Base-by-base conservation (phyloP, 2,888 invertebrate genomes). In the Pammene aurita region DNA sequence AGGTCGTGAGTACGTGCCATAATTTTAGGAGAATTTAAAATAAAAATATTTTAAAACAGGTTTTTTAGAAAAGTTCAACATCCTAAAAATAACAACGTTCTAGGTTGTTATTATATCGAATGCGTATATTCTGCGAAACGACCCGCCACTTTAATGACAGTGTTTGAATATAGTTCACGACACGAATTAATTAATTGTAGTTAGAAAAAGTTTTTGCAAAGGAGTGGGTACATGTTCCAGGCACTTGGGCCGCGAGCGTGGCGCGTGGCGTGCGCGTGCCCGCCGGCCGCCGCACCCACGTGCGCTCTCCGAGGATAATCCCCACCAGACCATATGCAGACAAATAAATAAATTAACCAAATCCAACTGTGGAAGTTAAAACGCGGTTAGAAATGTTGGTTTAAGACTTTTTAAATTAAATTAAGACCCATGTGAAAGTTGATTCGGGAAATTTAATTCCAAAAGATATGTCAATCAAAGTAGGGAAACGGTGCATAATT, bases 331-430 rank as follows among this genome's bases (percentile, higher is more conserved):
- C 89, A 84, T 85, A 87, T 82, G 89, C 89, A 83, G 78, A 75
- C 87, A 88, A 90, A 91, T 90, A 90, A 91, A 91, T 91, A 89
- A 90, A 91, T 90, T 90, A 91, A 89, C 84, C 80, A 79, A 84
- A 88, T 80, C 83, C 78, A 73, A 78, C 74, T 71, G 78, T 78
- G 77, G 78, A 79, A 80, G 77, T 67, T 66, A 78, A 79, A 80
- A 78, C 75, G 73, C 70, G 73, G 75, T 76, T 74, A 72, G 61
- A 52, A 73, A 68, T 71, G 71, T 76, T 75, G 78, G 76, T 81
- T 79, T 77, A 77, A 72, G 76, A 81, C 81, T 66, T 70, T 61
- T 56, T 44, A 67, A 67, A 67, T 84, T 75, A 80, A 81, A 83
- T 81, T 84, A 83, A 88, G 78, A 81, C 77, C 80, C 85, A 79